Base-by-base conservation (phyloP, 2,113 vertebrate genomes). In the Triplophysa rosa region DNA sequence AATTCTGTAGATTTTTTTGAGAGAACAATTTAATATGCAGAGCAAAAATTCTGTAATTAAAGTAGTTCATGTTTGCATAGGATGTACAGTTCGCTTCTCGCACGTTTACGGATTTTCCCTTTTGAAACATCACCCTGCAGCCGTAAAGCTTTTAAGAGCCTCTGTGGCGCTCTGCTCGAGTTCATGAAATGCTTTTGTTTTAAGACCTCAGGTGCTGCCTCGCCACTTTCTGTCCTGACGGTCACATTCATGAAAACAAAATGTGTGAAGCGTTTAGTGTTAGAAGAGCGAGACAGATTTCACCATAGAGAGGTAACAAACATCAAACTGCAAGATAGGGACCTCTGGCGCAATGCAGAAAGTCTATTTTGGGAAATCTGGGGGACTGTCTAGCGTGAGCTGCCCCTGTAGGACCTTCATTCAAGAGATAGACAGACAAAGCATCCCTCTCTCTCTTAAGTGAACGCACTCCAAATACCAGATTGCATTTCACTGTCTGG, bases 291-390 rank as follows among this genome's bases (percentile, higher is more conserved):
- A 54, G 29, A 61, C 45, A 59, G 19, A 64, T 56, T 19, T 54
- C 26, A 21, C 61, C 7, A 3, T 19, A 45, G 80, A 33, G 67
- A 80, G 69, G 52, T 33, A 72, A 59, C 49, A 74, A 84, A 47
- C 62, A 64, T 21, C 73, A 66, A 58, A 84, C 58, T 17, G 69
- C 3, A 21, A 67, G 65, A 81, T 71, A 79, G 54, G 59, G 68
- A 33, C 26, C 2, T 13, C 24, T 79, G 58, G 76, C 49, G 80
- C 80, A 79, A 70, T 79, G 77, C 77, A 75, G 76, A 82, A 66
- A 33, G 76, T 77, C 80, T 82, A 77, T 84, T 84, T 84, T 40
- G 19, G 83, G 80, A 79, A 78, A 21, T 49, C 47, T 4, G 37
- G 59, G 58, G 58, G 70, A 74, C 56, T 16, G 76, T 62, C 29